A percentile compares a stretch with the other conserved stretches of the same genome.
phyloP scores from a whole-genome alignment of 37 sponge, comb jelly and placozoan genomes.

The Oopsacas minuta region DNA sequence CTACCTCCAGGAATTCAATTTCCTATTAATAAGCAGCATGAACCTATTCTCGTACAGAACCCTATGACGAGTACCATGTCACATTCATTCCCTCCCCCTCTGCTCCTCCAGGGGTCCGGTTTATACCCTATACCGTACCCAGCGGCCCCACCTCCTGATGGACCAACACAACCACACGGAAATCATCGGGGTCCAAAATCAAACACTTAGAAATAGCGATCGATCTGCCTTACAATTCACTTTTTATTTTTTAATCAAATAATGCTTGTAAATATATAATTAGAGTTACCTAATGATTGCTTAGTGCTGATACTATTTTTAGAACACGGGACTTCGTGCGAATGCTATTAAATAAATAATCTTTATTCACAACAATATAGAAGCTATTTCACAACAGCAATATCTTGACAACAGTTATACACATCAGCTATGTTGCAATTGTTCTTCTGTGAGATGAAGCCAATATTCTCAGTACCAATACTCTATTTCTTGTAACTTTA shows the following conservation, averaged over 20 bases:
- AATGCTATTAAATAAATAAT: no score
- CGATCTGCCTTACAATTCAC: neutral
- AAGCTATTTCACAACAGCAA: no score
- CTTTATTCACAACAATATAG: no score
- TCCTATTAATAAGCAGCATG: neutral
- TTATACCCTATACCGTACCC: neutral
- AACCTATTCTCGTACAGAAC: neutral
- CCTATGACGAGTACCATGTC: neutral
- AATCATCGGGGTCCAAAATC: neutral
- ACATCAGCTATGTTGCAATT: no score
- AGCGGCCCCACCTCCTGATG: neutral
- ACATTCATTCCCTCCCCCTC: neutral
- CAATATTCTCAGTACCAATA: no score
- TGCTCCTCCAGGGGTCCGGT: neutral
- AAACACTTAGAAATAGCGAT: conserved; percentile 1
- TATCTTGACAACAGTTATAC: no score
- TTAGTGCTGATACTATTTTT: no score
- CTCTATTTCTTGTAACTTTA: no score
- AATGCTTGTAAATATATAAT: conserved; percentile 18
- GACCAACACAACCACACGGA: neutral
- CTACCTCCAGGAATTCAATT: neutral
- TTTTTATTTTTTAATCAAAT: conserved; percentile 19
- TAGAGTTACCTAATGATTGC: neutral
- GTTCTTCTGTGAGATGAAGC: no score
- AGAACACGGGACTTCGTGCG: no score